Evolutionary conservation across 2,888 invertebrate species (phyloP).

Genomic region (Prenolepis imparis): DNA sequence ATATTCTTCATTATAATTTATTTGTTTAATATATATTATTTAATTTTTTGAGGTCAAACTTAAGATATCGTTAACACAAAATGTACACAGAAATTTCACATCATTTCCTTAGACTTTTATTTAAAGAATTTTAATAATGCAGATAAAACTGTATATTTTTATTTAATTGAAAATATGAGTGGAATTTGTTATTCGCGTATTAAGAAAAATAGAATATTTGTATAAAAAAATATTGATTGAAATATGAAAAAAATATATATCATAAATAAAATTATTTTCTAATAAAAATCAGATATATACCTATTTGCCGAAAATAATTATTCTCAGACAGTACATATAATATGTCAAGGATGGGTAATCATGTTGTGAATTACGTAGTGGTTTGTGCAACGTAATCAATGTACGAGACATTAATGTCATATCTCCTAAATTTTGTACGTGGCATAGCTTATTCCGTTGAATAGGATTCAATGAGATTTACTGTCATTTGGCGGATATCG

Average conservation of each 20-base stretch:
- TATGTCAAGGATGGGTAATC: not conserved
- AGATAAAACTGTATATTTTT: not conserved
- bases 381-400: not conserved
- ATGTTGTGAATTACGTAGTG: not conserved
- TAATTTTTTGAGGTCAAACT: not conserved
- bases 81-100: not conserved
- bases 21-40: not conserved
- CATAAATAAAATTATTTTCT: not conserved
- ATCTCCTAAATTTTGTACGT: slow-evolving; percentile 49
- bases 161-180: slow-evolving; percentile 2
- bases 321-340: not conserved
- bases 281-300: too few relatives aligned
- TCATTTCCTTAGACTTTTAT: slow-evolving; percentile 22
- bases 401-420: slow-evolving; percentile 34
- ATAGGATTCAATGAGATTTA: slow-evolving; percentile 53
- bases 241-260: not conserved
- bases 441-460: slow-evolving; percentile 47
- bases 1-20: not conserved
- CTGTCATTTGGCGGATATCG: slow-evolving; percentile 46
- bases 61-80: not conserved
- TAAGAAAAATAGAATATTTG: not conserved
- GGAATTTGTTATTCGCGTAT: not conserved
- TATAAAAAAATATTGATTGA: not conserved
- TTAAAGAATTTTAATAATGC: not conserved
- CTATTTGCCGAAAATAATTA: not conserved